Evolutionary conservation across 2,797 vertebrate species (phyloP).

Genomic region (Phaenicophaeus curvirostris): DNA sequence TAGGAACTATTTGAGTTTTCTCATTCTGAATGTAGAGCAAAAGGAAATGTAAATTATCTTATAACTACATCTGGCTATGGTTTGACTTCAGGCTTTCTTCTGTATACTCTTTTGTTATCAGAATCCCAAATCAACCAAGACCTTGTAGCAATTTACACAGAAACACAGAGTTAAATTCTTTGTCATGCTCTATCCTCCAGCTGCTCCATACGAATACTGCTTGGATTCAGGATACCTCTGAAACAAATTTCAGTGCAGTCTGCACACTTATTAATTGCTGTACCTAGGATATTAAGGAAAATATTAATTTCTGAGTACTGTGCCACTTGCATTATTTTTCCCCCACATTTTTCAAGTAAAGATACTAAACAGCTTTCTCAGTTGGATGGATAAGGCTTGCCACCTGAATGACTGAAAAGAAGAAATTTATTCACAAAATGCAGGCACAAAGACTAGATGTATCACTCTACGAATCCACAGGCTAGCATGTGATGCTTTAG

Average conservation of each 20-base stretch:
- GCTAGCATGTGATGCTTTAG: fast-evolving
- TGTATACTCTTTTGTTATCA: not conserved
- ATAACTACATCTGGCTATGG: not conserved
- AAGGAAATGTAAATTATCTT: not conserved
- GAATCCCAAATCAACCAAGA: not conserved
- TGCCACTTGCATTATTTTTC: not conserved
- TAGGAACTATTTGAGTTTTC: not conserved
- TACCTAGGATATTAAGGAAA: not conserved
- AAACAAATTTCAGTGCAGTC: not conserved
- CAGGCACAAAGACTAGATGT: not conserved
- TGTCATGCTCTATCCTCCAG: not conserved
- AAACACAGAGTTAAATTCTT: not conserved
- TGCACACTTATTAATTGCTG: not conserved
- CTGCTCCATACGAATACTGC: not conserved
- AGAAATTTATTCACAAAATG: not conserved
- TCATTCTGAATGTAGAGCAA: not conserved
- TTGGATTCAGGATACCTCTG: not conserved
- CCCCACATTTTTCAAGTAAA: not conserved
- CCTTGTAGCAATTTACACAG: not conserved
- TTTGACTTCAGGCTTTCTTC: slow-evolving; percentile 1
- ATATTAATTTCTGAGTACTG: not conserved
- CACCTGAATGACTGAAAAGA: not conserved
- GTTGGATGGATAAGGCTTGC: not conserved
- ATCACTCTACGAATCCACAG: not conserved
- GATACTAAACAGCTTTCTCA: not conserved